Conservation (phyloP, 2,888 invertebrate species). For the Ormyrus rosae region DNA sequence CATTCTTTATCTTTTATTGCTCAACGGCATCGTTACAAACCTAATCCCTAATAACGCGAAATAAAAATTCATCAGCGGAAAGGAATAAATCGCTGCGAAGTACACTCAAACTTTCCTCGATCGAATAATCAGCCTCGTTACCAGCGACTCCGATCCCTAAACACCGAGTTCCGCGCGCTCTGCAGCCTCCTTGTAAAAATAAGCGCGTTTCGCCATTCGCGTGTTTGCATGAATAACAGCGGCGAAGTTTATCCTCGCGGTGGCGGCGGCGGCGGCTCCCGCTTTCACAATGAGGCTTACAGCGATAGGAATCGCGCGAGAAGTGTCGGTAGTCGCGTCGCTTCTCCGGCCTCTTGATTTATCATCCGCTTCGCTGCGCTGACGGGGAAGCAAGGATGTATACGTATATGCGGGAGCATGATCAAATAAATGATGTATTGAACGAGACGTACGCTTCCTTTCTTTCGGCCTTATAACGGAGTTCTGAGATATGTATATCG, state of each 20-base stretch:
- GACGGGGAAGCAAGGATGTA: not conserved
- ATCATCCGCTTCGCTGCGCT: not conserved
- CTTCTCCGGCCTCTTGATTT: not conserved
- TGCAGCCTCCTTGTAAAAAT: too few species aligned
- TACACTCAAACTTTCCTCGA: not conserved
- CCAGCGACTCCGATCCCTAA: not conserved
- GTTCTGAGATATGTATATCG: not conserved
- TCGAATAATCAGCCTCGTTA: slow-evolving; percentile 11
- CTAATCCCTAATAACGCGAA: too few species aligned
- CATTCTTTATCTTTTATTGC: too few species aligned
- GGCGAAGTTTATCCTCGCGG: not conserved
- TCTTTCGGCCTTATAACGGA: not conserved
- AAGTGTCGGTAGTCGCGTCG: not conserved
- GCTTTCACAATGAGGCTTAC: not conserved
- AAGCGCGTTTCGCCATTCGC: not conserved
- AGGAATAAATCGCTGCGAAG: too few species aligned
- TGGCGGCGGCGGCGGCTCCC: not conserved
- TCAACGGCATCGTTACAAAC: too few species aligned
- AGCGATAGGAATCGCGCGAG: not conserved
- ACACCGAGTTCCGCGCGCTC: not conserved
- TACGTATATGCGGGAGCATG: not conserved
- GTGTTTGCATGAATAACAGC: slow-evolving; percentile 11
- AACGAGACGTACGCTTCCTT: not conserved
- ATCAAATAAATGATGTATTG: slow-evolving; percentile 6
- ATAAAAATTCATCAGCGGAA: too few species aligned